Evolutionary conservation across 2,888 invertebrate species (phyloP).

Genomic region (Oxycera nigricornis): DNA sequence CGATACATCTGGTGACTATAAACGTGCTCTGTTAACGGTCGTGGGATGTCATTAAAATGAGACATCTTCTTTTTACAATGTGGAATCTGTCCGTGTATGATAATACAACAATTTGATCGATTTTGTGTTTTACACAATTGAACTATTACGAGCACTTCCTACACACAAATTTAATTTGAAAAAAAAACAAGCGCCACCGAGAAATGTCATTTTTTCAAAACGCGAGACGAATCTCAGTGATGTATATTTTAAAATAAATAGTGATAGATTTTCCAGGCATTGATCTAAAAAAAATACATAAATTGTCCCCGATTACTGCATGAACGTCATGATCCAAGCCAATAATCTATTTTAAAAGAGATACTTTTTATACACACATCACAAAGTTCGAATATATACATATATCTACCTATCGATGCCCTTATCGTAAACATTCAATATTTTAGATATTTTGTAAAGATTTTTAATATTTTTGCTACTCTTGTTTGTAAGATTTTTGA

Average conservation of each 20-base stretch:
- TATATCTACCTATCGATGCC: background rate
- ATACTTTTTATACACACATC: constrained; percentile 4
- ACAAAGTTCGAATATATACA: constrained; percentile 16
- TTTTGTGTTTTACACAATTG: background rate
- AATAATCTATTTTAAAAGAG: constrained; percentile 1
- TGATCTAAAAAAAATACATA: no score
- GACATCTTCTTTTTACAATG: constrained; percentile 1
- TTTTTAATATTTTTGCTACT: constrained; percentile 12
- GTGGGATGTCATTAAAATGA: constrained; percentile 64
- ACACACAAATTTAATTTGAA: background rate
- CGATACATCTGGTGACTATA: constrained; percentile 94
- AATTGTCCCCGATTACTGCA: no score
- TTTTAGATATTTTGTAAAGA: background rate
- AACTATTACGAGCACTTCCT: background rate
- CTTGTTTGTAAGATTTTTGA: constrained; percentile 12
- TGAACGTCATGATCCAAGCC: no score
- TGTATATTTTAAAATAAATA: constrained; percentile 18
- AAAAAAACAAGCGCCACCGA: background rate
- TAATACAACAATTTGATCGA: background rate
- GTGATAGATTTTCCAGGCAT: no score
- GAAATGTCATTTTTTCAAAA: background rate
- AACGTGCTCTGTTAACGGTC: constrained; percentile 85
- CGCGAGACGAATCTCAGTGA: background rate
- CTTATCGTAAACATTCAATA: background rate
- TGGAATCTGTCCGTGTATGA: constrained; percentile 1